Conservation (phyloP, 1,140 invertebrate species). For the Plectus sambesii region DNA sequence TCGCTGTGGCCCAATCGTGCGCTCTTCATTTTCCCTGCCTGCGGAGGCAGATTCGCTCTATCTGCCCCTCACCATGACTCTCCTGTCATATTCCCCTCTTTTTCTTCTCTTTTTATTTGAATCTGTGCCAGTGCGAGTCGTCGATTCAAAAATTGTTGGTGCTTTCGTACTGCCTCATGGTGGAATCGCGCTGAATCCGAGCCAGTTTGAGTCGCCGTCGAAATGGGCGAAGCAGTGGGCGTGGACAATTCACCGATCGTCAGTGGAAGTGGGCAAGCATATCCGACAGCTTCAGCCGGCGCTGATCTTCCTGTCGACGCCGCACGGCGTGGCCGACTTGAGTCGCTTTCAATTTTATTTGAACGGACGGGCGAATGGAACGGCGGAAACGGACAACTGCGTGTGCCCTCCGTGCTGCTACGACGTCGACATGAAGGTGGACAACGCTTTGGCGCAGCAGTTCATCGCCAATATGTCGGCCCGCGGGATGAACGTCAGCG, state of each 20-base stretch:
- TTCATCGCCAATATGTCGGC: not conserved
- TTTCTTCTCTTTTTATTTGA: too few relatives aligned
- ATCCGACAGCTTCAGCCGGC: not conserved
- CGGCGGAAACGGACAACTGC: constrained; percentile 1
- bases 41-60: too few relatives aligned
- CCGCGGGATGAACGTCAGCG: not conserved
- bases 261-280: not conserved
- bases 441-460: not conserved
- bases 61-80: too few relatives aligned
- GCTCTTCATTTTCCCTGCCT: too few relatives aligned
- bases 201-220: not conserved
- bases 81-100: too few relatives aligned
- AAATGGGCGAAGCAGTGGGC: not conserved
- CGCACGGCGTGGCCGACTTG: not conserved
- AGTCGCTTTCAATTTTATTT: not conserved
- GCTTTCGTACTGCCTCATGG: not conserved
- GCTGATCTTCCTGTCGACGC: not conserved
- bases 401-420: not conserved
- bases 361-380: not conserved
- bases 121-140: too few relatives aligned
- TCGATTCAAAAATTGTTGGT: not conserved
- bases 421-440: not conserved
- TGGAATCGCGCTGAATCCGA: not conserved
- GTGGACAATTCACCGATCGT: not conserved
- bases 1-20: too few relatives aligned